These are phyloP conservation scores for Entomobrya multifasciata DNA, from an alignment of 2,888 invertebrate species.

Conservation along the genomic window DNA sequence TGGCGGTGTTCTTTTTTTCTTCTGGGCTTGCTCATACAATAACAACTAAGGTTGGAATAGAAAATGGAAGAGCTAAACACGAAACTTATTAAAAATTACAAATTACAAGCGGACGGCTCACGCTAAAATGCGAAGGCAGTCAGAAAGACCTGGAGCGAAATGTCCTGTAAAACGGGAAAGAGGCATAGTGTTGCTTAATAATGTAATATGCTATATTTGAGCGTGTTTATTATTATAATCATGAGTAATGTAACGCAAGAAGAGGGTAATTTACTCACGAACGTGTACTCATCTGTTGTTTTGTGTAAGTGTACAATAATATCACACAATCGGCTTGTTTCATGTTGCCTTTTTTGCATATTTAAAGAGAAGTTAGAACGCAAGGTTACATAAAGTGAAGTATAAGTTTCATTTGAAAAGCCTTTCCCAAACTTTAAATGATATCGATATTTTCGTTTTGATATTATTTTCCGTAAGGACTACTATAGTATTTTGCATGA, in stretches of 20 bases:
- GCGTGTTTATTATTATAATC: slow-evolving; percentile 5
- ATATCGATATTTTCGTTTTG: too few species aligned
- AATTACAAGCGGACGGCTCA: slow-evolving; percentile 72
- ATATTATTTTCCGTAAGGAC: too few species aligned
- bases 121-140: slow-evolving; percentile 48
- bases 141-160: slow-evolving; percentile 61
- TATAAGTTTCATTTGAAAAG: background rate
- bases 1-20: background rate
- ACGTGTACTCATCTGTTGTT: background rate
- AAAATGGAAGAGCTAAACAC: slow-evolving; percentile 71
- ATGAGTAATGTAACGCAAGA: background rate
- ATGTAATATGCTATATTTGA: background rate
- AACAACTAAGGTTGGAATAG: slow-evolving; percentile 41
- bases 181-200: slow-evolving; percentile 2
- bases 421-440: too few species aligned
- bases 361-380: background rate
- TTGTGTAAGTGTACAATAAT: background rate
- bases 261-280: background rate
- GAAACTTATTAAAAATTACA: slow-evolving; percentile 74
- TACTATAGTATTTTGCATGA: background rate
- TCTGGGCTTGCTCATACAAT: slow-evolving; percentile 7
- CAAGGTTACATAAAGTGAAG: background rate
- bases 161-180: slow-evolving; percentile 56
- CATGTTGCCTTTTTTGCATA: slow-evolving; percentile 50
- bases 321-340: slow-evolving; percentile 41